Conservation (phyloP, 2,888 invertebrate genomes). For the Tipula lateralis region DNA sequence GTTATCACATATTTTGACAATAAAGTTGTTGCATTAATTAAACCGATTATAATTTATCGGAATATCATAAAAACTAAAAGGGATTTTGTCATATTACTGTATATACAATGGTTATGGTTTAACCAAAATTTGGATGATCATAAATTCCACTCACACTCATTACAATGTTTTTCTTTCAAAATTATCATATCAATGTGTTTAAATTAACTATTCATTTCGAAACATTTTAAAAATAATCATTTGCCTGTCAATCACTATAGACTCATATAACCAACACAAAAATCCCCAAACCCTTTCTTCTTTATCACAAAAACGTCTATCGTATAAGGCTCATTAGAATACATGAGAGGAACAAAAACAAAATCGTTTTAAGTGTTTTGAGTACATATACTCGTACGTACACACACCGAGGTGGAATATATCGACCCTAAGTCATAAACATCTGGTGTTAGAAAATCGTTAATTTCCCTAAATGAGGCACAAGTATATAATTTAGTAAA, state of each 20-base stretch:
- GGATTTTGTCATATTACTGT: too few relatives aligned
- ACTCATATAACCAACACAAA: background rate
- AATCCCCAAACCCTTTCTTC: background rate
- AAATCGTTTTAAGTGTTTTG: background rate
- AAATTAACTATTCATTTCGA: background rate
- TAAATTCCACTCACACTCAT: constrained; percentile 15
- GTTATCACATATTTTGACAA: constrained; percentile 14
- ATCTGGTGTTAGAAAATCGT: constrained; percentile 19
- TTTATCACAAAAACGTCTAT: background rate
- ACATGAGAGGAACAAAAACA: background rate
- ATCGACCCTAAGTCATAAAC: constrained; percentile 15
- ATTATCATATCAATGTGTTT: background rate
- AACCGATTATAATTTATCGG: background rate
- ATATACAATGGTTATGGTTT: background rate
- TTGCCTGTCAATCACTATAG: background rate
- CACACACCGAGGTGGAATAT: background rate
- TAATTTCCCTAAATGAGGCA: constrained; percentile 16
- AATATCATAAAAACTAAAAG: background rate
- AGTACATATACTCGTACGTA: background rate
- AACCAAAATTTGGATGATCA: background rate
- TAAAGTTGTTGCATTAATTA: background rate
- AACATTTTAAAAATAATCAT: constrained; percentile 7
- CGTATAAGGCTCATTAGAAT: background rate
- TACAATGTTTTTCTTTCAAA: background rate
- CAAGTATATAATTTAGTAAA: background rate